phyloP scores from a whole-genome alignment of 2,113 vertebrate species.

The Muscicapa adusta region DNA sequence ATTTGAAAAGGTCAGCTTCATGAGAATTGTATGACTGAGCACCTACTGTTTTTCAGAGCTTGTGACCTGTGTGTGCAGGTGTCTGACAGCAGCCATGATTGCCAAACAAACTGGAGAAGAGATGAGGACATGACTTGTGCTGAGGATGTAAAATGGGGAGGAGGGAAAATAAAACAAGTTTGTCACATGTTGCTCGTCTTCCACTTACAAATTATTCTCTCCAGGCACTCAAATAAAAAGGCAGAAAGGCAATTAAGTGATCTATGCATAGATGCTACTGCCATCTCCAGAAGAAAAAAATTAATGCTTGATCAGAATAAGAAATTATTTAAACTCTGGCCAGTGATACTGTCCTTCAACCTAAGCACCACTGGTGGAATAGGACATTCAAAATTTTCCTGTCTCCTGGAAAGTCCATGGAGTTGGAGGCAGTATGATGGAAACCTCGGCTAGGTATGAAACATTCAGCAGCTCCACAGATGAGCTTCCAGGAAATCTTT shows the following conservation, averaged over 20 bases:
- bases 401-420: background rate
- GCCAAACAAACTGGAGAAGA: background rate
- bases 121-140: background rate
- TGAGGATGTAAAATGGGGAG: background rate
- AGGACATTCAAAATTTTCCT: background rate
- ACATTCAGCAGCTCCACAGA: constrained; percentile 6
- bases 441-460: background rate
- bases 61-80: background rate
- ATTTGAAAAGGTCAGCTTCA: background rate
- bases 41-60: background rate
- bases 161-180: background rate
- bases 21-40: background rate
- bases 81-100: background rate
- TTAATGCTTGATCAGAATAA: background rate
- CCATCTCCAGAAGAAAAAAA: background rate
- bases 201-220: background rate
- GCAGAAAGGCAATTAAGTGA: background rate
- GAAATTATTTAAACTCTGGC: background rate
- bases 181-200: background rate
- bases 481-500: constrained; percentile 51
- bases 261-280: background rate
- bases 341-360: background rate
- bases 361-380: background rate
- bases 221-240: background rate
- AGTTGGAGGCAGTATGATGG: background rate